Evolutionary conservation across 1,140 invertebrate genomes (phyloP).

Genomic region (Hermatobates lingyangjiaoensis): DNA sequence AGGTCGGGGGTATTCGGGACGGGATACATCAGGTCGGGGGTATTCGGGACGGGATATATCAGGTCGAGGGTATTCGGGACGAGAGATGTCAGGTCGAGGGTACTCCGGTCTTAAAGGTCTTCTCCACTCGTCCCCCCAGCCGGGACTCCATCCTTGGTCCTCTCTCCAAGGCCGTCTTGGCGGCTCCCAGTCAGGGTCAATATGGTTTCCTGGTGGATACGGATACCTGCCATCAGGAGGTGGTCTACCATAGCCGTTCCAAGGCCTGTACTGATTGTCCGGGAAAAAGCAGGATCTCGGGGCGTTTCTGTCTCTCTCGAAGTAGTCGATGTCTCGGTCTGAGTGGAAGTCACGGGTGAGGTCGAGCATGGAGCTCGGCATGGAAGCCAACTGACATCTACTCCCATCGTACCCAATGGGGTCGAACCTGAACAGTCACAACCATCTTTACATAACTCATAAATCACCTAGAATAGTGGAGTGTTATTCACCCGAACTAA

Average conservation of each 20-base stretch:
- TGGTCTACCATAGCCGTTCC: not conserved
- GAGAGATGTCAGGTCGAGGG: no score
- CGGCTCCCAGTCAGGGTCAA: not conserved
- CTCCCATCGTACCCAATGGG: constrained; percentile 27
- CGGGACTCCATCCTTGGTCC: constrained; percentile 1
- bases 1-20: no score
- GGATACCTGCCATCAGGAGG: not conserved
- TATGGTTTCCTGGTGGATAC: not conserved
- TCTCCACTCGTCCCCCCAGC: not conserved
- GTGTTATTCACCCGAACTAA: no score
- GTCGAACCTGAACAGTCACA: constrained; percentile 17
- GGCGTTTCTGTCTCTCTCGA: constrained; percentile 35
- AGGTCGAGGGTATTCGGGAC: constrained; percentile 1
- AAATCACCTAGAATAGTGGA: no score
- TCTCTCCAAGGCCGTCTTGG: not conserved
- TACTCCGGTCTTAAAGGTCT: not conserved
- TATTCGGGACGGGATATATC: no score
- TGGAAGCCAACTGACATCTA: constrained; percentile 46
- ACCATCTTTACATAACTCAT: no score
- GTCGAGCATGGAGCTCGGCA: constrained; percentile 42
- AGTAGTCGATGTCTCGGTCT: constrained; percentile 56
- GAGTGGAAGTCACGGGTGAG: constrained; percentile 34
- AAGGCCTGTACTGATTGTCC: no score
- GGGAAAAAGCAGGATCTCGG: constrained; percentile 16
- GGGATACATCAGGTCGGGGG: no score